phyloP scores from a whole-genome alignment of 2,888 invertebrate genomes.

The Drosophila mercatorum region DNA sequence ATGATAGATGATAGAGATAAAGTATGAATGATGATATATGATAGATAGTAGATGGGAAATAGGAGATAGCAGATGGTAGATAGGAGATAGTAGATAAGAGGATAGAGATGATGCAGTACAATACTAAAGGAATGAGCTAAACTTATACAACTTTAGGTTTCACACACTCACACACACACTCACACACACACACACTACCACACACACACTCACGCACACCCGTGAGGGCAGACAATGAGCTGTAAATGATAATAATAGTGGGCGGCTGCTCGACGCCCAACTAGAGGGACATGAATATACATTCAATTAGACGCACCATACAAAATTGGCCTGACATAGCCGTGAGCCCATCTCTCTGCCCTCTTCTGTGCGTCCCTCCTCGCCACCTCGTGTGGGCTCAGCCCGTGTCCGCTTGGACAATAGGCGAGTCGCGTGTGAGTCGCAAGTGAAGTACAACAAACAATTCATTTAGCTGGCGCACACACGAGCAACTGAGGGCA shows the following conservation, averaged over 20 bases:
- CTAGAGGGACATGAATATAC: conserved; percentile 55
- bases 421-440: conserved; percentile 28
- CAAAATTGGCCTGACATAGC: conserved; percentile 36
- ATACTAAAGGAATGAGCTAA: conserved; percentile 33
- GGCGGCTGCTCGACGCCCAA: conserved; percentile 6
- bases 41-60: not conserved
- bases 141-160: conserved; percentile 14
- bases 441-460: conserved; percentile 42
- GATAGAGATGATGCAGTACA: conserved; percentile 23
- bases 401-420: conserved; percentile 40
- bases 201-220: not conserved
- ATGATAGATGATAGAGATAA: not conserved
- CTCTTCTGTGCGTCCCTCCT: too few relatives aligned
- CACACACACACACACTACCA: too few relatives aligned
- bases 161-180: not conserved
- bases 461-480: conserved; percentile 53
- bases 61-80: not conserved
- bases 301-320: conserved; percentile 63
- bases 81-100: too few relatives aligned
- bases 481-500: conserved; percentile 22
- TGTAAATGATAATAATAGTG: conserved; percentile 36
- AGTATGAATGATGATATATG: too few relatives aligned
- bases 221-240: conserved; percentile 24
- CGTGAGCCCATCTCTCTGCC: not conserved
- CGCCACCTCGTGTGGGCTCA: not conserved